Evolutionary conservation across 2,888 invertebrate species (phyloP).

Genomic region (Polydrusus pterygomalis): DNA sequence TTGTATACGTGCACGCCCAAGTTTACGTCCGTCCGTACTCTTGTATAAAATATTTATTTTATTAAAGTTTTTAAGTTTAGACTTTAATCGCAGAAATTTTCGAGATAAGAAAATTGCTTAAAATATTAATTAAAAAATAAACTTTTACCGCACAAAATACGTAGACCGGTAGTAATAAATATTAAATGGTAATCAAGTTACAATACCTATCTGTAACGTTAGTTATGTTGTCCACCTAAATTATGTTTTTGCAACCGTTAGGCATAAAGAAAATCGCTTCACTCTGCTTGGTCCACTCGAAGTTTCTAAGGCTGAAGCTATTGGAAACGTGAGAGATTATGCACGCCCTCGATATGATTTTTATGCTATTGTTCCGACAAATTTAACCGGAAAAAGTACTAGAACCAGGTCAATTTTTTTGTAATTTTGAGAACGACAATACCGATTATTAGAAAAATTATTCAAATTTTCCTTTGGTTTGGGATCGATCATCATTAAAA

Average conservation of each 20-base stretch:
- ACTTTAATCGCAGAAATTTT: no score
- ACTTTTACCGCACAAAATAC: no score
- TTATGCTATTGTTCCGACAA: slow-evolving; percentile 23
- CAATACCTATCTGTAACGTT: neutral
- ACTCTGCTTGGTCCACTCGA: slow-evolving; percentile 3
- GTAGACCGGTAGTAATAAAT: neutral
- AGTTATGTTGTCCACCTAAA: neutral
- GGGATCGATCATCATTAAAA: slow-evolving; percentile 3
- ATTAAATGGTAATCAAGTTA: neutral
- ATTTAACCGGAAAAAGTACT: slow-evolving; percentile 24
- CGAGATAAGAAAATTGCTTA: no score
- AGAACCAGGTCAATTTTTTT: slow-evolving; percentile 28
- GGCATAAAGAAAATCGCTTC: slow-evolving; percentile 8
- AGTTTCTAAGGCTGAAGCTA: slow-evolving; percentile 12
- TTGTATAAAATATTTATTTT: no score
- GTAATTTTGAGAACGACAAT: slow-evolving; percentile 25
- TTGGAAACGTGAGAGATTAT: slow-evolving; percentile 31
- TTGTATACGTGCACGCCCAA: no score
- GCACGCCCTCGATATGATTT: slow-evolving; percentile 28
- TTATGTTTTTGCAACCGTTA: slow-evolving; percentile 8
- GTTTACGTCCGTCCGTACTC: no score
- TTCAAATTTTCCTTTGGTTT: slow-evolving; percentile 4
- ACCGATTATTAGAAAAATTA: slow-evolving; percentile 26
- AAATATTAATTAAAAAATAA: no score
- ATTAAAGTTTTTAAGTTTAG: no score